Base-by-base conservation (phyloP, 2,888 invertebrate genomes). In the Cephus rjabovi region DNA sequence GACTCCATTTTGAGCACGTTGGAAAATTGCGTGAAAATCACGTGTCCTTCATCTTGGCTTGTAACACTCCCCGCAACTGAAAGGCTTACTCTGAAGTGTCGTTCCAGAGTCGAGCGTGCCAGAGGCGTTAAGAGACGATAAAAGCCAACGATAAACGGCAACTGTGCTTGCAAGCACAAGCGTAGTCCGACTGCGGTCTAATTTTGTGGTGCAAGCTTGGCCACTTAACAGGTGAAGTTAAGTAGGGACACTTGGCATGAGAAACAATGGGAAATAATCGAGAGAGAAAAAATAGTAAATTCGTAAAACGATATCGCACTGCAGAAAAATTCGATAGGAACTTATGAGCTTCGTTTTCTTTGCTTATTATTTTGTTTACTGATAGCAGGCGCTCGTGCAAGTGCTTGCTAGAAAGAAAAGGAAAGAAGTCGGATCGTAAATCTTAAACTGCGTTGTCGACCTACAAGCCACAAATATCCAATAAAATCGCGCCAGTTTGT, bases 351-450 rank as follows among this genome's bases (percentile, higher is more conserved):
- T 23, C 56, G 56, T 6, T 23, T 56, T 23, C 56, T 23, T 71
- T 34, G 71, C 31, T 71, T 71, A 71, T 71, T 71, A 31, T 71
- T 31, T 71, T 71, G 33, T 71, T 71, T 71, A 71, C 71, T 12
- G 71, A 71, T 34, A 23, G 34, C 12, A 71, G 31, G 6, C 71
- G 71, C 4, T 1, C 56, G 56, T 56, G 56, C 9, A 23, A 56
- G 56, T 56, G 23, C 23, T 56, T 56, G 56, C 56, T 56, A 56
- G 23, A 56, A 56, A 56, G 23, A 34, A 23, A 15, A 34, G 11
- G 31, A 11, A 34, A 34, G 33, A 34, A 71, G 12, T 31, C 71
- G 12, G 23, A 33, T 71, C 71, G 71, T 71, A 71, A 71, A 71
- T 71, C 71, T 12, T 30, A 71, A 71, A 15, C 9, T 15, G 33